Base-by-base conservation (phyloP, 2,888 invertebrate species). In the Coelinius sp. region DNA sequence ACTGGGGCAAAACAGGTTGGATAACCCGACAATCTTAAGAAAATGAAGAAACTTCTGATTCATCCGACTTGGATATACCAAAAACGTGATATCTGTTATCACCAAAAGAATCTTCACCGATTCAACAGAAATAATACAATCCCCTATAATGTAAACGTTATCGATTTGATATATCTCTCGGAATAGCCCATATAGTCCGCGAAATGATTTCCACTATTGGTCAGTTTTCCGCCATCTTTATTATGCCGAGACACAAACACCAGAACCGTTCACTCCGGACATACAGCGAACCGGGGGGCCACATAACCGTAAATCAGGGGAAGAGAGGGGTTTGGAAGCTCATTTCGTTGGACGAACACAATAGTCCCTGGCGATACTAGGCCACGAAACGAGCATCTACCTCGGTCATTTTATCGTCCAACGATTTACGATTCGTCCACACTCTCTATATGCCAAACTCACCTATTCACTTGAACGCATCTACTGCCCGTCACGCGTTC, bases 341-440 rank as follows among this genome's bases (percentile, higher is more conserved):
- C 83, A 82, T 84, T 84, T 82, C 79, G 78, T 77, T 77, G 74
- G 73, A 75, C 78, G 78, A 80, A 81, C 79, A 82, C 82, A 84
- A 84, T 83, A 84, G 80, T 83, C 77, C 74, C 73, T 71, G 74
- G 75, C 75, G 74, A 76, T 76, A 68, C 76, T 73, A 44, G 73
- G 73, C 75, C 75, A 76, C 76, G 71, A 77, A 76, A 77, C 75
- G 78, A 78, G 76, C 70, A 22, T n/a, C 73, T 66, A 71, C 56
- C 68, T 74, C 73, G 77, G 76, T 76, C 78, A 79, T 83, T 81
- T 82, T 82, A 83, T 81, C 78, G 78, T 76, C 76, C 76, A 76
- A 78, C 80, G 80, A 84, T 84, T 83, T 84, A 84, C 81, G 83
- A 79, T 83, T 80, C 74, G 76, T 76, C 75, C 59, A 76, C 70